A percentile compares a stretch with the other conserved stretches of the same genome.
Conservation (phyloP, 1,140 invertebrate genomes). For the Stenopsyche tienmushanensis region DNA sequence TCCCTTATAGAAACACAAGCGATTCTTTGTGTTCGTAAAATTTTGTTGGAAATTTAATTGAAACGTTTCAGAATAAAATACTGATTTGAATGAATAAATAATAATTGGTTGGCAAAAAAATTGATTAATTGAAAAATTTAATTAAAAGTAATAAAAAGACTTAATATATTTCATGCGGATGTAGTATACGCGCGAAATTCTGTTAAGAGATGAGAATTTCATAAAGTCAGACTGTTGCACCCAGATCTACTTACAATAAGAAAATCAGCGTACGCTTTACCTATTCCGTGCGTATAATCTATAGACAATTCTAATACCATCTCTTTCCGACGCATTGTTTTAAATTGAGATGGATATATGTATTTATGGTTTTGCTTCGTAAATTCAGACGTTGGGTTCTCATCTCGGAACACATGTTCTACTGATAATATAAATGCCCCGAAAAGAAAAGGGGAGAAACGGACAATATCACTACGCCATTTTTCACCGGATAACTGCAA, state of each 20-base stretch:
- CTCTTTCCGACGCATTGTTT: background rate
- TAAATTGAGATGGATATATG: background rate
- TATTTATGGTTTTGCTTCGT: too few species aligned
- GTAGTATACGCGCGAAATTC: background rate
- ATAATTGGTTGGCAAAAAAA: too few species aligned
- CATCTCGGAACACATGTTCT: background rate
- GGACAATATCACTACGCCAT: background rate
- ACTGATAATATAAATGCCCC: background rate
- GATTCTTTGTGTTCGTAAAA: too few species aligned
- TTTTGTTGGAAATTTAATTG: too few species aligned
- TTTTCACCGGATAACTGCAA: background rate
- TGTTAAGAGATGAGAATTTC: background rate
- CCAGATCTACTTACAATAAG: background rate
- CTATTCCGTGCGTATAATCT: background rate
- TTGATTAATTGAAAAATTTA: too few species aligned
- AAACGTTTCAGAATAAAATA: too few species aligned
- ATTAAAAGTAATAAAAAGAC: too few species aligned
- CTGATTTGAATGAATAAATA: background rate
- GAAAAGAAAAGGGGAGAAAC: background rate
- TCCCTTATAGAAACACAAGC: too few species aligned
- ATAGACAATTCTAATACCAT: background rate
- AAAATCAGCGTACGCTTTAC: background rate
- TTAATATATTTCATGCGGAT: background rate
- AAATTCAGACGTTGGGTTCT: background rate
- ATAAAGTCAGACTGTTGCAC: background rate